Base-by-base conservation (phyloP, 2,888 invertebrate species). In the Euphydryas editha region DNA sequence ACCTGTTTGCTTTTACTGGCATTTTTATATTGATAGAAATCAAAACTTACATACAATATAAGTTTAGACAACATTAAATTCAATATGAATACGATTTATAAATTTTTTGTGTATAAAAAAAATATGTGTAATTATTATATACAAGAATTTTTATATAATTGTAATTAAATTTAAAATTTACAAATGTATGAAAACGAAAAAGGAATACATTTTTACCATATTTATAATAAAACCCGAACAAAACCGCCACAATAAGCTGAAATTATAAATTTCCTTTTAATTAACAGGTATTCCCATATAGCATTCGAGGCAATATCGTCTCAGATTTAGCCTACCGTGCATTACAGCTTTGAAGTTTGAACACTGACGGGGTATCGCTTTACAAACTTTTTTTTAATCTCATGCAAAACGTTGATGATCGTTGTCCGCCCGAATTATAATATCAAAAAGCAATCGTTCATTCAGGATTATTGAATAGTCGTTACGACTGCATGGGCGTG, bases 381-480 rank as follows among this genome's bases (percentile, higher is more conserved):
- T 91, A 90, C 90, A 90, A 79, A 69, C 51, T 65, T 75, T 81
- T 83, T 88, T 86, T 81, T 78, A 75, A 75, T 81, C 75, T 78
- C 82, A 76, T 81, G 79, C 83, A 84, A 85, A 81, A 82, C 78
- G 75, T 78, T 77, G 74, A 76, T 76, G 80, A 87, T 85, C 83
- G 81, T 85, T 83, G 87, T 87, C 85, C 85, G 83, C 83, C 81
- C 78, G 85, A 87, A 88, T 89, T 88, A 86, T 86, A 73, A 86
- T 81, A 86, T 85, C 86, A 85, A 88, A 89, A 87, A 90, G 90
- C 91, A 91, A 92, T 92, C 88, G 85, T 86, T 91, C 87, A 92
- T 91, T 91, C 89, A 90, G 83, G 81, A 80, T 80, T 80, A 92
- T 92, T 92, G 92, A 92, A 92, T 91, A 88, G 92, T 89, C 86